These are phyloP conservation scores for Calliphora vomitoria DNA, from an alignment of 2,888 invertebrate genomes.

Conservation along the genomic window DNA sequence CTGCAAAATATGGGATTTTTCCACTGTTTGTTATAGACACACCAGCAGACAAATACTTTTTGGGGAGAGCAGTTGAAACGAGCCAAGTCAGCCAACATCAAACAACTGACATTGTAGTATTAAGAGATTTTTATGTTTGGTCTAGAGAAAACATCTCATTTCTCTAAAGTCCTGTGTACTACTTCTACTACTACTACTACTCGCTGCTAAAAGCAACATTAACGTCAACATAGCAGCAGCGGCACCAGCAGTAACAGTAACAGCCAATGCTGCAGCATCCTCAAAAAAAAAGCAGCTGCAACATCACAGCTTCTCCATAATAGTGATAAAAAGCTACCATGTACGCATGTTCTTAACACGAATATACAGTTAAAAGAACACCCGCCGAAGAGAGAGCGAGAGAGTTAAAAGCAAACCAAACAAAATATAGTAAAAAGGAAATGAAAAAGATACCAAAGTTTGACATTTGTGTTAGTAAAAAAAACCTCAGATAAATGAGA, in stretches of 20 bases:
- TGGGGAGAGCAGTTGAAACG: slow-evolving; percentile 30
- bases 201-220: slow-evolving; percentile 17
- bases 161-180: slow-evolving; percentile 13
- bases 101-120: slow-evolving; percentile 54
- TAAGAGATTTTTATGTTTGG: slow-evolving; percentile 64
- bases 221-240: slow-evolving; percentile 7
- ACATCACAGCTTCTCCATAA: slow-evolving; percentile 45
- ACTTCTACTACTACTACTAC: not conserved
- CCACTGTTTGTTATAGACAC: slow-evolving; percentile 45
- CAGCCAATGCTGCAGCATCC: slow-evolving; percentile 56
- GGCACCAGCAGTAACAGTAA: slow-evolving; percentile 31
- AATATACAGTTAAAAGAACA: too few relatives aligned
- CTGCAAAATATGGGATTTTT: slow-evolving; percentile 65
- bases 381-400: slow-evolving; percentile 23
- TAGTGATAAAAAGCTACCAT: slow-evolving; percentile 25
- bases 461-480: slow-evolving; percentile 33
- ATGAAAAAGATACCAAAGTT: slow-evolving; percentile 8
- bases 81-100: slow-evolving; percentile 48
- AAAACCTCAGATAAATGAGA: not conserved
- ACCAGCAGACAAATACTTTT: slow-evolving; percentile 47
- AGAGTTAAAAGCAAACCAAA: not conserved
- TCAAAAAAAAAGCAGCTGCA: slow-evolving; percentile 28
- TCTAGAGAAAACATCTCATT: slow-evolving; percentile 56
- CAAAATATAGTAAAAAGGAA: slow-evolving; percentile 20
- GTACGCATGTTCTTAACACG: slow-evolving; percentile 60